A percentile compares a stretch with the other conserved stretches of the same genome.
These are phyloP conservation scores for Porphyrio hochstetteri DNA, from an alignment of 2,113 vertebrate species.

Conservation along the genomic window DNA sequence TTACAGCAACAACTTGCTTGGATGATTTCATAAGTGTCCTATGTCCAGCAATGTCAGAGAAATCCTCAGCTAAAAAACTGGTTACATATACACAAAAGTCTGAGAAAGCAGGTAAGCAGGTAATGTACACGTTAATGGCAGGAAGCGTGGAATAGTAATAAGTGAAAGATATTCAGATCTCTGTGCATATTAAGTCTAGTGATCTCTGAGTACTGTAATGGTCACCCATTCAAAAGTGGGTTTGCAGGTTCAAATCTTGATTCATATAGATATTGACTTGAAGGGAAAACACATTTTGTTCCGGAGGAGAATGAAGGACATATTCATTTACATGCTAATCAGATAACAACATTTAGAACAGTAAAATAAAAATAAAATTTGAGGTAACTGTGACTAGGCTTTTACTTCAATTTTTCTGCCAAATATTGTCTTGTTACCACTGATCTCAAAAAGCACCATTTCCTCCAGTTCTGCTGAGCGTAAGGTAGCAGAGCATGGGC, in stretches of 20 bases:
- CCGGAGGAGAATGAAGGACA: neutral
- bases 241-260: neutral
- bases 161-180: neutral
- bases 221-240: neutral
- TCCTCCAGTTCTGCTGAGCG: neutral
- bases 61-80: neutral
- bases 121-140: neutral
- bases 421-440: neutral
- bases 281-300: neutral
- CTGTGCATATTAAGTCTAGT: neutral
- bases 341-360: neutral
- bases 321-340: neutral
- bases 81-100: neutral
- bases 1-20: neutral
- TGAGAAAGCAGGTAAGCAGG: neutral
- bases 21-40: neutral
- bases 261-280: neutral
- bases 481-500: neutral
- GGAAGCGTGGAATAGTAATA: neutral
- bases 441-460: neutral
- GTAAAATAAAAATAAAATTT: neutral
- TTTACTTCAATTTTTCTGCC: neutral
- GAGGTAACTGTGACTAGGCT: neutral
- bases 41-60: neutral
- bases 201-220: neutral